A percentile compares a stretch with the other conserved stretches of the same genome.
phyloP scores from a whole-genome alignment of 2,113 vertebrate genomes.

The Puma concolor region DNA sequence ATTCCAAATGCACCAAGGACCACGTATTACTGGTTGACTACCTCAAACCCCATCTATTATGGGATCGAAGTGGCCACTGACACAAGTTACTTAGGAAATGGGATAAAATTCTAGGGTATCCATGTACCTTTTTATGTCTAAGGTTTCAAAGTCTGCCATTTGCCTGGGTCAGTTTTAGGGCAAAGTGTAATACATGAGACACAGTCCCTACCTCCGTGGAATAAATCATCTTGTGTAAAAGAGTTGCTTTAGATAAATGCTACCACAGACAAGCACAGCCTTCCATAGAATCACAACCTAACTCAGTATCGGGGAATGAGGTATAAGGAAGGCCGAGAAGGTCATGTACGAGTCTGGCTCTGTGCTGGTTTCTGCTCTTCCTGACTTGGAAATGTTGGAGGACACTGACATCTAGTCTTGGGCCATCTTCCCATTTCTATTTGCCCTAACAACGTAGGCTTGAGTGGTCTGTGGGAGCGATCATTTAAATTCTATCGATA shows the following conservation, averaged over 20 bases:
- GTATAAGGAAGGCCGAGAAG: background rate
- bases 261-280: too few relatives aligned
- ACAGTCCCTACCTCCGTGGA: too few relatives aligned
- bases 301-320: accelerated
- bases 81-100: background rate
- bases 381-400: background rate
- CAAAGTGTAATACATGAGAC: background rate
- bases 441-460: background rate
- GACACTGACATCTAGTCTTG: too few relatives aligned
- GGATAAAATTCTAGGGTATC: background rate
- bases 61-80: background rate
- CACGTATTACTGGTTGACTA: background rate
- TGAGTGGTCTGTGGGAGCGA: background rate
- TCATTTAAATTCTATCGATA: background rate
- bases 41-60: background rate
- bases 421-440: background rate
- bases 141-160: background rate
- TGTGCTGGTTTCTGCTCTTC: background rate
- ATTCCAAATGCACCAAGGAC: background rate
- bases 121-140: background rate
- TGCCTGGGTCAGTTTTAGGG: background rate
- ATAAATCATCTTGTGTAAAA: accelerated
- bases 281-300: background rate
- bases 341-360: background rate
- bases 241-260: background rate